Evolutionary conservation across 53 echinoderm and acorn worm species (phyloP).

Genomic region (Paracentrotus lividus): DNA sequence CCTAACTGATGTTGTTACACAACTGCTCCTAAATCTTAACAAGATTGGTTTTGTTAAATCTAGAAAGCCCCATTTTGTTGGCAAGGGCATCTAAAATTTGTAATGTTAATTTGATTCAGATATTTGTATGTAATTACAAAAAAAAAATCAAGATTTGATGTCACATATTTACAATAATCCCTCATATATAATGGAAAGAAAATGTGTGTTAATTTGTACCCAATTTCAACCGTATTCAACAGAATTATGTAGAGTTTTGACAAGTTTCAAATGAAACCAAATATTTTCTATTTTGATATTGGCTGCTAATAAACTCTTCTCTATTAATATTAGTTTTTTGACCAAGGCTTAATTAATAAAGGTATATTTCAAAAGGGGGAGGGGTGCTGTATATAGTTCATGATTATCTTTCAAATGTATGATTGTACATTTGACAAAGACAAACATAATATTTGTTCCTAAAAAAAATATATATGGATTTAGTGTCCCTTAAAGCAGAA

Average conservation of each 20-base stretch:
- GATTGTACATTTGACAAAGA: not conserved
- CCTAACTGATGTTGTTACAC: too few relatives aligned
- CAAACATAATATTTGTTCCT: not conserved
- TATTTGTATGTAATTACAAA: slow-evolving; percentile 11
- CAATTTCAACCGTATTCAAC: too few relatives aligned
- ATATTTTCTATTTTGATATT: not conserved
- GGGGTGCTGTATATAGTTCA: not conserved
- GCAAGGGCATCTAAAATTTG: not conserved
- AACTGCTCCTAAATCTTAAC: too few relatives aligned
- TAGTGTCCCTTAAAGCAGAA: not conserved
- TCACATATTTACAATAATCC: too few relatives aligned
- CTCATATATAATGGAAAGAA: too few relatives aligned
- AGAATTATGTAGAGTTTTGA: too few relatives aligned
- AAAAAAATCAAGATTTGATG: not conserved
- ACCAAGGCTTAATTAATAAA: not conserved
- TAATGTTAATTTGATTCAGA: not conserved
- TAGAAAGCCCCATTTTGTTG: not conserved
- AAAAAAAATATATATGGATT: not conserved
- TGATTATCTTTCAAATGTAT: not conserved
- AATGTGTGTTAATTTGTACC: too few relatives aligned
- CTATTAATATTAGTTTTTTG: not conserved
- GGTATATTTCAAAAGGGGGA: not conserved
- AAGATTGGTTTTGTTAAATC: too few relatives aligned
- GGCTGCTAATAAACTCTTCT: not conserved
- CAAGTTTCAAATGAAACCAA: slow-evolving; percentile 11